Conservation (phyloP, 2,113 vertebrate species). For the Paratilapia polleni region DNA sequence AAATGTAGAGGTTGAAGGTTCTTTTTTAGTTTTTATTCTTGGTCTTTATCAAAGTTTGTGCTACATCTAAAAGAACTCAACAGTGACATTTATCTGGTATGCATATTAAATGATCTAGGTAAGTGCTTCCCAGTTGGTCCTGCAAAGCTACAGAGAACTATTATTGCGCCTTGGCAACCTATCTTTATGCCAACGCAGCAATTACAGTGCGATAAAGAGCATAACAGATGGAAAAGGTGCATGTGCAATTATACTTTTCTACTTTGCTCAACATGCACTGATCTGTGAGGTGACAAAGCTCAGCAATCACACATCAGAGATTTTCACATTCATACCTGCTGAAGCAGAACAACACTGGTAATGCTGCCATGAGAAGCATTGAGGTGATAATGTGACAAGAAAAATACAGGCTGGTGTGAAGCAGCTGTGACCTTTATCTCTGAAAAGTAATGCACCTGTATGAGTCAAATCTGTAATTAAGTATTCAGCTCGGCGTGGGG, state of each 20-base stretch:
- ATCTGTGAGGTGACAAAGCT: slow-evolving; percentile 1
- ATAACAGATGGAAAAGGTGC: slow-evolving; percentile 13
- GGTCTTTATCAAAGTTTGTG: slow-evolving; percentile 7
- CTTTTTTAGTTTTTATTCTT: neutral
- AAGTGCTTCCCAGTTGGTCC: neutral
- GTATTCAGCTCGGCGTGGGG: neutral
- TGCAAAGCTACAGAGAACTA: neutral
- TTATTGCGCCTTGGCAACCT: slow-evolving; percentile 1
- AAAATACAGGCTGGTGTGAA: slow-evolving; percentile 39
- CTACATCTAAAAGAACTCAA: neutral
- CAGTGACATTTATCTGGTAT: neutral
- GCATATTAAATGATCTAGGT: neutral
- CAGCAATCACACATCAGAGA: neutral
- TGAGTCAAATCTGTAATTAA: slow-evolving; percentile 35
- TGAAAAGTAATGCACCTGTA: slow-evolving; percentile 34
- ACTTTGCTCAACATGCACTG: neutral
- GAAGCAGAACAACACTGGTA: neutral
- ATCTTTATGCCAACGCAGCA: neutral
- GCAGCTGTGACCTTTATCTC: slow-evolving; percentile 43
- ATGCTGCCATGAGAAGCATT: neutral
- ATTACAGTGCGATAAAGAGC: slow-evolving; percentile 36
- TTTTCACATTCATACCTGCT: slow-evolving; percentile 4
- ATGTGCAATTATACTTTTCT: slow-evolving; percentile 30
- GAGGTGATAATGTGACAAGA: slow-evolving; percentile 38
- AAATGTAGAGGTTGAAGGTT: neutral